Evolutionary conservation across 2,797 vertebrate species (phyloP).

Genomic region (Lateolabrax maculatus): DNA sequence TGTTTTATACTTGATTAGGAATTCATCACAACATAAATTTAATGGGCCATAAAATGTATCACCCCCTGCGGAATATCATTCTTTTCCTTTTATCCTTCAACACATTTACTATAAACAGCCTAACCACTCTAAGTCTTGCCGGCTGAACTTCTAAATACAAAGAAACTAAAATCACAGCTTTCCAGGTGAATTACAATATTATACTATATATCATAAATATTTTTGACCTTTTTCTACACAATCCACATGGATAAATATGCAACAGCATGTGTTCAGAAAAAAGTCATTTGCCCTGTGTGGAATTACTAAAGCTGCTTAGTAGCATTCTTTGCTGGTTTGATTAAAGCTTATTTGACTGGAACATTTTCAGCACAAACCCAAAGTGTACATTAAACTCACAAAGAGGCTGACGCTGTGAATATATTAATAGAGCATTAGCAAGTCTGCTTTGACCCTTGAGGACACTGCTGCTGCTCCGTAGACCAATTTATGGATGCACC

Average conservation of each 20-base stretch:
- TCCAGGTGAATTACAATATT: background rate
- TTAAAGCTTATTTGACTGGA: slow-evolving; percentile 40
- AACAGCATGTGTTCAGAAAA: background rate
- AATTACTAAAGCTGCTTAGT: slow-evolving; percentile 20
- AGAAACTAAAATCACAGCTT: background rate
- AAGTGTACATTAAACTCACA: slow-evolving; percentile 21
- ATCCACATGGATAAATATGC: slow-evolving; percentile 5
- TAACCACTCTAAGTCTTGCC: background rate
- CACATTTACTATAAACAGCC: slow-evolving; percentile 1
- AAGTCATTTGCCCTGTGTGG: background rate
- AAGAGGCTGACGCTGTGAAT: slow-evolving; percentile 34
- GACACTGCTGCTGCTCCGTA: slow-evolving; percentile 9
- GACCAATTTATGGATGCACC: slow-evolving; percentile 21
- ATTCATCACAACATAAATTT: slow-evolving; percentile 23
- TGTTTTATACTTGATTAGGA: slow-evolving; percentile 23
- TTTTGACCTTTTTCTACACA: slow-evolving; percentile 7
- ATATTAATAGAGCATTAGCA: slow-evolving; percentile 43
- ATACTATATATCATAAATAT: background rate
- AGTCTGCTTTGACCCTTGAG: slow-evolving; percentile 29
- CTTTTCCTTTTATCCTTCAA: slow-evolving; percentile 14
- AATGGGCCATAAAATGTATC: slow-evolving; percentile 39
- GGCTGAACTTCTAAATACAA: slow-evolving; percentile 1
- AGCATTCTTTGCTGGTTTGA: slow-evolving; percentile 20
- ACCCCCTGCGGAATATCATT: background rate
- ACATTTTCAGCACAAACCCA: slow-evolving; percentile 9